phyloP scores from a whole-genome alignment of 1,140 invertebrate species.

The Bathynomus jamesi region DNA sequence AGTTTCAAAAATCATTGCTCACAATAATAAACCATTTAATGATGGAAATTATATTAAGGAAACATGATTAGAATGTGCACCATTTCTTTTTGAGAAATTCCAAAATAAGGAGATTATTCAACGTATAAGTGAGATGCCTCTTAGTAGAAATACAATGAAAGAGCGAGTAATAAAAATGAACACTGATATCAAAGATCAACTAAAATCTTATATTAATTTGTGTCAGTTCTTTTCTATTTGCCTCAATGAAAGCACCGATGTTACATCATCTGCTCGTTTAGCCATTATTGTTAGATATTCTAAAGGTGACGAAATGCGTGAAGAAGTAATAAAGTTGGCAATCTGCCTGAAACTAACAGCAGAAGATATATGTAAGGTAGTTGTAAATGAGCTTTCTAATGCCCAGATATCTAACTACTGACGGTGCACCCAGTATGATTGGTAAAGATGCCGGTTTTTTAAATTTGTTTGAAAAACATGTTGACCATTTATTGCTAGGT shows the following conservation, averaged over 20 bases:
- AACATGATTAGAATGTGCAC: constrained; percentile 2
- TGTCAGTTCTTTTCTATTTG: constrained; percentile 7
- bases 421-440: background rate
- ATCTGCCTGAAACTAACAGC: background rate
- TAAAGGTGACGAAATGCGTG: background rate
- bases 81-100: constrained; percentile 1
- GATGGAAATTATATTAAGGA: constrained; percentile 8
- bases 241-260: background rate
- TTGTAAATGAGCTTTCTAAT: background rate
- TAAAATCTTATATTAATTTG: background rate
- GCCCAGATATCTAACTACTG: background rate
- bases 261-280: background rate
- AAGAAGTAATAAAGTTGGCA: background rate
- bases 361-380: background rate
- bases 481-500: constrained; percentile 36
- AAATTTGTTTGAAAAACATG: constrained; percentile 32
- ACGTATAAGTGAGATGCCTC: background rate
- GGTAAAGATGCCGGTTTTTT: constrained; percentile 2
- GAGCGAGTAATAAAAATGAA: background rate
- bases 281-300: background rate
- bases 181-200: background rate
- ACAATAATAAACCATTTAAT: background rate
- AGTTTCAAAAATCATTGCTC: constrained; percentile 8
- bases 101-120: background rate
- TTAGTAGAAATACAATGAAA: background rate